Evolutionary conservation across 2,797 vertebrate genomes (phyloP).

Genomic region (Rhynchotus rufescens): DNA sequence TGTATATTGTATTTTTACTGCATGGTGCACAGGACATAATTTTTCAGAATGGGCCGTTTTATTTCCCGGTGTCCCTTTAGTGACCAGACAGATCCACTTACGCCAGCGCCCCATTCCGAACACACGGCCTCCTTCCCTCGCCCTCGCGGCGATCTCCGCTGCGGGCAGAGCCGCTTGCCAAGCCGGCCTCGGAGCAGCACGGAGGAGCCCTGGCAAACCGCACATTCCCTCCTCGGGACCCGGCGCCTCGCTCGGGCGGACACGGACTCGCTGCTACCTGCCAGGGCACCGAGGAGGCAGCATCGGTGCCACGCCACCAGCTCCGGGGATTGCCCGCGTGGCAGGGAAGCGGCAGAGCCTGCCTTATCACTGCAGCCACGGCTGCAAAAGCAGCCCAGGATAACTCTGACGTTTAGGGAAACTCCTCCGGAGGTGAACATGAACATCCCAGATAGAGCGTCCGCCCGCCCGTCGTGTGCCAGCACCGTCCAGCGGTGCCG

Average conservation of each 20-base stretch:
- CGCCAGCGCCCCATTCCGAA: not conserved
- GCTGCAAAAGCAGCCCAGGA: not conserved
- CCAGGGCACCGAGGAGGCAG: not conserved
- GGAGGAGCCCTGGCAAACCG: not conserved
- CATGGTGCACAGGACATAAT: rapidly evolving
- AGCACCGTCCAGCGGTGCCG: not conserved
- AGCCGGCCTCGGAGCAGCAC: not conserved
- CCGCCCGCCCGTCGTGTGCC: not conserved
- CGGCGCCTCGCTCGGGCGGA: rapidly evolving
- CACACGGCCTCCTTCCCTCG: not conserved
- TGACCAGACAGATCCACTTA: not conserved
- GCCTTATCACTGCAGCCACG: not conserved
- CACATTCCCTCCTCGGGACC: rapidly evolving
- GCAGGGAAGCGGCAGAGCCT: not conserved
- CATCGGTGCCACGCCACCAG: rapidly evolving
- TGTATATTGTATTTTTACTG: not conserved
- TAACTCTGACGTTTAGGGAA: not conserved
- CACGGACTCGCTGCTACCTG: not conserved
- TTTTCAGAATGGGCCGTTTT: not conserved
- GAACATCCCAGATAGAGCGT: not conserved
- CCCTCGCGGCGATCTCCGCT: not conserved
- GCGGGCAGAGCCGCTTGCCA: not conserved
- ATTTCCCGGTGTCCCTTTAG: not conserved
- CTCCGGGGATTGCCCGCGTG: rapidly evolving
- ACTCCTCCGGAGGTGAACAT: not conserved